Conservation (phyloP, 2,888 invertebrate genomes). For the Drosophila koepferae region DNA sequence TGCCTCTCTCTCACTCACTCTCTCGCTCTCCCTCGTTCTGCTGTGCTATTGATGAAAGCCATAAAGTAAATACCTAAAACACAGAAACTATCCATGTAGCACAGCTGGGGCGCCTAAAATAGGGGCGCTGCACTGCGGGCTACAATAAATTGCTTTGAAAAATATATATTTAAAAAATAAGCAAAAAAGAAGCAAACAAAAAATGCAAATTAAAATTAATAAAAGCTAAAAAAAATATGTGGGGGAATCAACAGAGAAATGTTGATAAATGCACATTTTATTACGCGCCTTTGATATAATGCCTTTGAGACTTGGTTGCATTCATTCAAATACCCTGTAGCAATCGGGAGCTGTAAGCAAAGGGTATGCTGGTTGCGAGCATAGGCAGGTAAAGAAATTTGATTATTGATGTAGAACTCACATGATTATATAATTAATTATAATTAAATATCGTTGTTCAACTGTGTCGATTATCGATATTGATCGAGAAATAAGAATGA, state of each 20-base stretch:
- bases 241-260: not conserved
- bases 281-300: conserved; percentile 11
- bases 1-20: not conserved
- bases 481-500: not conserved
- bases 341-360: no score
- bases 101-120: conserved; percentile 9
- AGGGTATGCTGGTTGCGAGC: not conserved
- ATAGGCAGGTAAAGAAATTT: not conserved
- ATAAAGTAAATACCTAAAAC: conserved; percentile 63
- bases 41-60: conserved; percentile 54
- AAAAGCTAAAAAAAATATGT: conserved; percentile 6
- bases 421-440: no score
- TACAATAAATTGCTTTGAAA: conserved; percentile 23
- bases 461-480: not conserved
- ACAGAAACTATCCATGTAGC: conserved; percentile 15
- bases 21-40: conserved; percentile 10
- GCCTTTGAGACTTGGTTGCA: conserved; percentile 6
- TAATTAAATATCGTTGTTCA: no score
- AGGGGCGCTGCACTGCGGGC: conserved; percentile 23
- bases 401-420: no score
- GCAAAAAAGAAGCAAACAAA: not conserved
- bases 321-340: not conserved
- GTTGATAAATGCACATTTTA: conserved; percentile 14
- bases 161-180: not conserved
- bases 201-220: conserved; percentile 29